Evolutionary conservation across 2,113 vertebrate species (phyloP).

Genomic region (Pseudonaja textilis): DNA sequence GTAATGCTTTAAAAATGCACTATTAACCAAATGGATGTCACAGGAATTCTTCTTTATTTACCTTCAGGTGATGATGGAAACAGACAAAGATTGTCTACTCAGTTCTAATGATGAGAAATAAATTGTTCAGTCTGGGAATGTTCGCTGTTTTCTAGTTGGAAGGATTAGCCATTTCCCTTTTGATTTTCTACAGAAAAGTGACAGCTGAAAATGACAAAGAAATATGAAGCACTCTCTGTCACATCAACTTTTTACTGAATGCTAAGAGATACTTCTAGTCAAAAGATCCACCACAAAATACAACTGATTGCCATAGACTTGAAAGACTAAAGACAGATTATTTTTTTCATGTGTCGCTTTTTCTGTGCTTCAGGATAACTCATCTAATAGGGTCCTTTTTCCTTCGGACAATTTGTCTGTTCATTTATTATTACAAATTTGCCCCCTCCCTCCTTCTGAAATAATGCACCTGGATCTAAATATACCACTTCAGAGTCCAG

Average conservation of each 20-base stretch:
- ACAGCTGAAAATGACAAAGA: conserved; percentile 6
- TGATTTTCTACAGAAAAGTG: conserved; percentile 24
- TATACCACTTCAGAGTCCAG: background rate
- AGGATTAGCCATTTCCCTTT: conserved; percentile 47
- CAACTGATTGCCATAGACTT: conserved; percentile 40
- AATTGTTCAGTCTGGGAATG: conserved; percentile 54
- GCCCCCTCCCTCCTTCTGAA: background rate
- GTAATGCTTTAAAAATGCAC: conserved; percentile 73
- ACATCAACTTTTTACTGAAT: conserved; percentile 18
- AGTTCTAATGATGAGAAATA: conserved; percentile 63
- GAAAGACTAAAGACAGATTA: conserved; percentile 36
- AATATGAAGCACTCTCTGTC: conserved; percentile 23
- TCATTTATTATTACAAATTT: background rate
- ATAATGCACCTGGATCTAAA: background rate
- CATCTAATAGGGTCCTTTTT: conserved; percentile 18
- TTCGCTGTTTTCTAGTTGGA: conserved; percentile 31
- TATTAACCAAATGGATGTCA: conserved; percentile 72
- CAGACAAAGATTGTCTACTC: conserved; percentile 57
- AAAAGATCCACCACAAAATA: conserved; percentile 38
- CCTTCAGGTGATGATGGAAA: conserved; percentile 51
- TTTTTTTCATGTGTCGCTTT: conserved; percentile 27
- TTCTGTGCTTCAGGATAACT: conserved; percentile 50
- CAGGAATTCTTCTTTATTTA: conserved; percentile 63
- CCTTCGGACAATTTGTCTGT: background rate
- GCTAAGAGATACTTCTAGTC: conserved; percentile 23